Base-by-base conservation (phyloP, 2,888 invertebrate genomes). In the Ectobius pallidus region DNA sequence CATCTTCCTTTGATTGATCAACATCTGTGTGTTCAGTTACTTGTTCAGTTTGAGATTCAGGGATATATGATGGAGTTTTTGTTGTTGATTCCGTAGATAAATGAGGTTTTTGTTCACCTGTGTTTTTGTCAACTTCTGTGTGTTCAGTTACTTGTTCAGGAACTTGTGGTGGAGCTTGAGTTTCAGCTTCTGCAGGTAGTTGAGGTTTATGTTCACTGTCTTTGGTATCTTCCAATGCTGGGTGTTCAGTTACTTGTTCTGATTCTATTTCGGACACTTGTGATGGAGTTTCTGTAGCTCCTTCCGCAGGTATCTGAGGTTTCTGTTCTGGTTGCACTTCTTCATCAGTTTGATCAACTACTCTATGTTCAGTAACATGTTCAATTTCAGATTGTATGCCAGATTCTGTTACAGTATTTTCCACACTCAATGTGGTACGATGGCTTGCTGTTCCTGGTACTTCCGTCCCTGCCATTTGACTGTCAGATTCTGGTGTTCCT, bases 401-500 rank as follows among this genome's bases (percentile, higher is more conserved):
- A 52, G 22, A 32, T 1, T 52, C 32, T 30, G 32, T n/a, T 52
- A 55, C 22, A 34, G 16, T n/a, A 14, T 39, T 55, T 30, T 25
- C n/a, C 18, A 16, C 1, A 46, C 25, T 14, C 4, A 22, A 9
- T 18, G 49, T 49, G 18, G 52, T 52, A 32, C 7, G 34, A 1
- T 55, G 52, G 46, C 46, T 9, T 62, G 16, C 18, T 65, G 27
- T 58, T 32, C 18, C 27, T 55, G 58, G 61, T 4, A 32, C 20
- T 27, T 71, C 65, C 9, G 62, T 61, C 42, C 69, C 71, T 20
- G 81, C 78, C 78, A 81, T 80, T 69, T 86, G 87, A 77, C 84
- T 87, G 52, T 84, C 87, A 9, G 85, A 84, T 80, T 87, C 85
- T 76, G 86, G 82, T 75, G 81, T 82, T 27, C 80, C 74, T 62